Percentiles rank a stretch among this genome's conserved stretches.
Evolutionary conservation across 1,140 invertebrate genomes (phyloP).

Genomic region (Rhyzopertha dominica): DNA sequence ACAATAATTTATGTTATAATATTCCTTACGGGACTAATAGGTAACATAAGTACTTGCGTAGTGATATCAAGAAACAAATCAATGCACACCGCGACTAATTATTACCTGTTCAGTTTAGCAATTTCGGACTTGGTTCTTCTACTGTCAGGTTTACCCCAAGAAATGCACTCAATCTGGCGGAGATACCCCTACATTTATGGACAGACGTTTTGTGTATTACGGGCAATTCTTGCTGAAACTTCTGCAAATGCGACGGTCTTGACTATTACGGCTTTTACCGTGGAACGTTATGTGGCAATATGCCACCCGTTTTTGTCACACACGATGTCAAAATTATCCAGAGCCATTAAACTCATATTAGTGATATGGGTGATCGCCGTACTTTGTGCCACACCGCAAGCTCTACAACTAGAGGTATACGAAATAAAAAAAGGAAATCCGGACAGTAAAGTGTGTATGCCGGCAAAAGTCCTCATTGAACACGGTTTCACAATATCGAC

Average conservation of each 20-base stretch:
- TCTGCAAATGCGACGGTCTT: conserved; percentile 85
- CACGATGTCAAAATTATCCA: conserved; percentile 76
- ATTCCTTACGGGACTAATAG: conserved; percentile 79
- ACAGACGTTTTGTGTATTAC: conserved; percentile 67
- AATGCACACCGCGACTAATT: conserved; percentile 92
- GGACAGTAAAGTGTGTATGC: conserved; percentile 42
- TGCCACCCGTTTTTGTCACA: conserved; percentile 76
- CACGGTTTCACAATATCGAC: conserved; percentile 81
- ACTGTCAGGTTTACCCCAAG: conserved; percentile 72
- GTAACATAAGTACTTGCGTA: conserved; percentile 88
- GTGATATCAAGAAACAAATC: conserved; percentile 87
- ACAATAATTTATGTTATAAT: conserved; percentile 79
- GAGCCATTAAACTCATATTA: conserved; percentile 69
- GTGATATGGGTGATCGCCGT: conserved; percentile 67
- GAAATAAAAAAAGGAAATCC: conserved; percentile 23
- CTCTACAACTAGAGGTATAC: conserved; percentile 64
- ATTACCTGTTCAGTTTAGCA: conserved; percentile 90
- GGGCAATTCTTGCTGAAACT: conserved; percentile 73
- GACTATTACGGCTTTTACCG: conserved; percentile 85
- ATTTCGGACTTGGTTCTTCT: conserved; percentile 88
- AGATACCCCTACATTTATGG: conserved; percentile 79
- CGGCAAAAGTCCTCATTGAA: conserved; percentile 55
- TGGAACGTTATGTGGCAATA: conserved; percentile 80
- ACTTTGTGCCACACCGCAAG: conserved; percentile 73
- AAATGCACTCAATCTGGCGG: conserved; percentile 83